Percentiles rank a stretch among this genome's conserved stretches.
Conservation (phyloP, 2,797 vertebrate genomes). For the Melanotaenia parkinsoni region DNA sequence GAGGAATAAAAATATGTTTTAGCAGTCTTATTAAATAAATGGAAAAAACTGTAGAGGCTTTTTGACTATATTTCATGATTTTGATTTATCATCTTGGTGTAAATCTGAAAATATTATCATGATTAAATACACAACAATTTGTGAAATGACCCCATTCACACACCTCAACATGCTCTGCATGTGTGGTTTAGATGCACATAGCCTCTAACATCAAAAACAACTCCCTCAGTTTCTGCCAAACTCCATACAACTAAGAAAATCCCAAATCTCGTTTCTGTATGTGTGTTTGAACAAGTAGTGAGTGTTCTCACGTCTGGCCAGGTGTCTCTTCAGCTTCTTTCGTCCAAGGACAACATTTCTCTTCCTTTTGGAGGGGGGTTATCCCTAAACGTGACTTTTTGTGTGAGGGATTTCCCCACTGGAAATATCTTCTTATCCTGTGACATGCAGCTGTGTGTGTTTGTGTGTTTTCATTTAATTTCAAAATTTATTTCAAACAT, state of each 20-base stretch:
- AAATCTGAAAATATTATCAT: slow-evolving; percentile 9
- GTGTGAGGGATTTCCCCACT: slow-evolving; percentile 47
- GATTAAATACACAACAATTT: slow-evolving; percentile 19
- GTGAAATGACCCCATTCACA: neutral
- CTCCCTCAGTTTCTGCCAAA: slow-evolving; percentile 7
- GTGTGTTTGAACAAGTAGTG: neutral
- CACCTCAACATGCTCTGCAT: neutral
- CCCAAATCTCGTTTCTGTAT: slow-evolving; percentile 10
- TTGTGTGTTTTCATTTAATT: neutral
- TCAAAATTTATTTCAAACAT: too few species aligned
- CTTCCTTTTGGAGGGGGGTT: slow-evolving; percentile 36
- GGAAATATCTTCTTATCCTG: slow-evolving; percentile 46
- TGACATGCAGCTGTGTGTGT: slow-evolving; percentile 39
- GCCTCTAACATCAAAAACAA: neutral
- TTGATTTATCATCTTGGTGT: neutral
- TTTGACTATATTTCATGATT: neutral
- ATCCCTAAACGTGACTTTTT: slow-evolving; percentile 36
- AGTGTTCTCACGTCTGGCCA: slow-evolving; percentile 12
- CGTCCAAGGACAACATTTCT: slow-evolving; percentile 23
- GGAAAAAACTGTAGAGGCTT: neutral
- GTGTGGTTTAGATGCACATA: neutral
- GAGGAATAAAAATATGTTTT: slow-evolving; percentile 6
- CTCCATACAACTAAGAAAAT: slow-evolving; percentile 6
- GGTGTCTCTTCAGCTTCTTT: slow-evolving; percentile 8
- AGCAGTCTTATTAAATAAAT: slow-evolving; percentile 16